Percentiles rank a stretch among this genome's conserved stretches.
Evolutionary conservation across 1,140 invertebrate genomes (phyloP).

Genomic region (Phymastichus coffea): DNA sequence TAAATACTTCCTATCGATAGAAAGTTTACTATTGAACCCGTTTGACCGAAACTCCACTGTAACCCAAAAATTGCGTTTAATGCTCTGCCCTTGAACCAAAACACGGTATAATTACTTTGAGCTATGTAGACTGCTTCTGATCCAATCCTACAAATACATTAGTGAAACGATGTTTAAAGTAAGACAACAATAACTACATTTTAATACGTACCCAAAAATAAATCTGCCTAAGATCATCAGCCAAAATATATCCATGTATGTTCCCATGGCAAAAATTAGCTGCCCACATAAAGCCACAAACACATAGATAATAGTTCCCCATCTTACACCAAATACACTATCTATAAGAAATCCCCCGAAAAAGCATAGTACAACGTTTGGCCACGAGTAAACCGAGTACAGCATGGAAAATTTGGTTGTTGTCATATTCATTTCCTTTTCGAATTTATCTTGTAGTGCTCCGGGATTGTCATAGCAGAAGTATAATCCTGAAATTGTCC

Average conservation of each 20-base stretch:
- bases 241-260: conserved; percentile 77
- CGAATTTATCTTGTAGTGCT: conserved; percentile 86
- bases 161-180: background rate
- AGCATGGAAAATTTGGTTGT: conserved; percentile 82
- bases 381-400: conserved; percentile 97
- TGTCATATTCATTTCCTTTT: conserved; percentile 75
- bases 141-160: conserved; percentile 73
- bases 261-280: conserved; percentile 84
- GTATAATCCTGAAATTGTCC: conserved; percentile 87
- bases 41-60: conserved; percentile 87
- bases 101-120: conserved; percentile 96
- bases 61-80: conserved; percentile 97
- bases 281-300: conserved; percentile 80
- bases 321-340: conserved; percentile 88
- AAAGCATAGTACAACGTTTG: conserved; percentile 94
- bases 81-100: conserved; percentile 97
- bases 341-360: conserved; percentile 95
- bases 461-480: conserved; percentile 98
- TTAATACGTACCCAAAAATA: conserved; percentile 81
- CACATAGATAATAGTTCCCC: conserved; percentile 92
- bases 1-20: conserved; percentile 88
- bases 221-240: conserved; percentile 94
- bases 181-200: background rate
- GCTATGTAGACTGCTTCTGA: conserved; percentile 94
- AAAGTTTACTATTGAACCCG: conserved; percentile 95